Evolutionary conservation across 2,888 invertebrate genomes (phyloP).

Genomic region (Perdita meconis): DNA sequence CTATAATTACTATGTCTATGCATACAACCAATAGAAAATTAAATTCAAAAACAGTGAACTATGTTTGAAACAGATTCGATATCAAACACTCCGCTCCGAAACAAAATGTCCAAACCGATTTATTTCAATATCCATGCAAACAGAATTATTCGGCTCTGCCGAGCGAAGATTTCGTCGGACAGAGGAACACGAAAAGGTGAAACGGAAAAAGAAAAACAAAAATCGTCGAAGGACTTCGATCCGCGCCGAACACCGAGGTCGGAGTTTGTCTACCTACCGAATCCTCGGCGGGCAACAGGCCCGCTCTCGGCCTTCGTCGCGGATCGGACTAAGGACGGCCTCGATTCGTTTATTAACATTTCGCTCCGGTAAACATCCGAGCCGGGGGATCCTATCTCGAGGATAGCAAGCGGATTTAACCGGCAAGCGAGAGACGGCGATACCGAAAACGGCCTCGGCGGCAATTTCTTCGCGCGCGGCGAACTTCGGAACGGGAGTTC

Average conservation of each 20-base stretch:
- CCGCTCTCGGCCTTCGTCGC: conserved; percentile 80
- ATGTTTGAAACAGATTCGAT: too few species aligned
- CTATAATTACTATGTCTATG: too few species aligned
- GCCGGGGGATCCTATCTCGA: conserved; percentile 72
- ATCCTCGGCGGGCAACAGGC: conserved; percentile 70
- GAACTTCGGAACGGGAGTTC: not conserved
- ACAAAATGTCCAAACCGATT: too few species aligned
- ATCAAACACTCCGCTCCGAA: not conserved
- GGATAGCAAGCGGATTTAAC: conserved; percentile 52
- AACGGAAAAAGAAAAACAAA: not conserved
- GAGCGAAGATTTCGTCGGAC: conserved; percentile 27
- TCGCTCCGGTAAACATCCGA: conserved; percentile 74
- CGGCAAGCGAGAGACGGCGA: not conserved
- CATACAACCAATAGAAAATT: too few species aligned
- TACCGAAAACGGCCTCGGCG: conserved; percentile 17
- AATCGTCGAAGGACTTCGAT: conserved; percentile 67
- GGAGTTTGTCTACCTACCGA: conserved; percentile 73
- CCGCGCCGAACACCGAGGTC: conserved; percentile 76
- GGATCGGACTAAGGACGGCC: conserved; percentile 73
- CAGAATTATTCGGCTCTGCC: not conserved
- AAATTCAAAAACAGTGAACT: too few species aligned
- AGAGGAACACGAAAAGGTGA: conserved; percentile 1
- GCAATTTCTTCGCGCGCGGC: not conserved
- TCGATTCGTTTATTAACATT: conserved; percentile 74
- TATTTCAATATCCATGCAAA: too few species aligned